Evolutionary conservation across 2,797 vertebrate genomes (phyloP).

Genomic region (Megalops cyprinoides): DNA sequence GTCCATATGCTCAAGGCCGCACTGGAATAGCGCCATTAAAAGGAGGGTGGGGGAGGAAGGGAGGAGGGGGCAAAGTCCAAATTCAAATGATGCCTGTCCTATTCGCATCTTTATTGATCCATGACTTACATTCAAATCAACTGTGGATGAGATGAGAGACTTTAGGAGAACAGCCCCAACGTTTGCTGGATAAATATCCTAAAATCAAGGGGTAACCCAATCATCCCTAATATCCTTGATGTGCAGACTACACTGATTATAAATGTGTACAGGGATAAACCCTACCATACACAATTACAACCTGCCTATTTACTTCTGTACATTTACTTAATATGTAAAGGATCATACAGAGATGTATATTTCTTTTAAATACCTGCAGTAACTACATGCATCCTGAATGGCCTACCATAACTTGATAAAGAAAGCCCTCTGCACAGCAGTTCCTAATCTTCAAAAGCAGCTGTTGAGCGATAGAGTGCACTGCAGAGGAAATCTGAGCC

Average conservation of each 20-base stretch:
- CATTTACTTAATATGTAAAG: constrained; percentile 25
- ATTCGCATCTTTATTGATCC: constrained; percentile 57
- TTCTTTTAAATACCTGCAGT: not conserved
- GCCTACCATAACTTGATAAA: constrained; percentile 31
- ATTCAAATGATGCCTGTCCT: constrained; percentile 71
- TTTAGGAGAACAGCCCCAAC: not conserved
- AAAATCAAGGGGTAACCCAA: not conserved
- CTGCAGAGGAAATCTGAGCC: constrained; percentile 54
- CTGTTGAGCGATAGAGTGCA: constrained; percentile 47
- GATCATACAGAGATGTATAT: not conserved
- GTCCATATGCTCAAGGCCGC: constrained; percentile 15
- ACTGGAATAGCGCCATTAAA: constrained; percentile 49
- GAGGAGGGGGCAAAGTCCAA: constrained; percentile 52
- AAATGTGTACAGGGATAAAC: constrained; percentile 26
- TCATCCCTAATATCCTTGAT: constrained; percentile 56
- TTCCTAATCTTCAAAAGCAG: constrained; percentile 62
- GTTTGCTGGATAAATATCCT: not conserved
- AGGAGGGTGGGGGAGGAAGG: constrained; percentile 22
- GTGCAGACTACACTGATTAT: constrained; percentile 54
- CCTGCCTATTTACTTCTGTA: no score
- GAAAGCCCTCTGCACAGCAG: constrained; percentile 37
- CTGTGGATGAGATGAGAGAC: not conserved
- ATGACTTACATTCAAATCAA: not conserved
- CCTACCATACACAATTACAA: constrained; percentile 17
- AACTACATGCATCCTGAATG: constrained; percentile 20